Conservation (phyloP, 92 coral and sea anemone genomes). For the Siderastrea siderea region DNA sequence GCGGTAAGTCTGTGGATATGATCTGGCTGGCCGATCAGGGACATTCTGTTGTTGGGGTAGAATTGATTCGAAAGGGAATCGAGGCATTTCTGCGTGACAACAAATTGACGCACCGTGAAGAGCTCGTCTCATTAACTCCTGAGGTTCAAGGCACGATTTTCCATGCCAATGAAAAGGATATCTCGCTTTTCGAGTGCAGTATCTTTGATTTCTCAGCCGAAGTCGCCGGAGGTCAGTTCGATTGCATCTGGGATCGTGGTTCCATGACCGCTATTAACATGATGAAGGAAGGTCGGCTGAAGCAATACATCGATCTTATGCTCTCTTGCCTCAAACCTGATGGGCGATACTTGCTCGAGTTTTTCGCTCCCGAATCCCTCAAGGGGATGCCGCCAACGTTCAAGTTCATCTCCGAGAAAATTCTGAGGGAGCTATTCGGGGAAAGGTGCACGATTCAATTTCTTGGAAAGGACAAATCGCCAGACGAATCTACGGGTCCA, state of each 20-base stretch:
- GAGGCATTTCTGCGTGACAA: constrained; percentile 32
- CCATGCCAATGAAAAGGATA: constrained; percentile 41
- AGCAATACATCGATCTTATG: constrained; percentile 25
- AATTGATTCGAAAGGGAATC: no score
- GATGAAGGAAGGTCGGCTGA: constrained; percentile 28
- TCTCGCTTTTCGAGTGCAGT: constrained; percentile 39
- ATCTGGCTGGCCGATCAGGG: no score
- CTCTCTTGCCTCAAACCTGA: constrained; percentile 13
- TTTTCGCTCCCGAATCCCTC: constrained; percentile 21
- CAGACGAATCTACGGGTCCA: background rate
- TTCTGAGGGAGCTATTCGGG: background rate
- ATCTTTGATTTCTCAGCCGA: constrained; percentile 40
- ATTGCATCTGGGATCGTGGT: constrained; percentile 52
- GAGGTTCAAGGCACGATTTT: constrained; percentile 7
- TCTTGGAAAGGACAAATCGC: constrained; percentile 3
- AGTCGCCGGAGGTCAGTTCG: constrained; percentile 44
- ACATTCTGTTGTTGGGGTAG: no score
- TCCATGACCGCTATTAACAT: constrained; percentile 42
- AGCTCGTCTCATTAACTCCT: background rate
- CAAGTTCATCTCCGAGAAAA: constrained; percentile 16
- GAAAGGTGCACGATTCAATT: constrained; percentile 15
- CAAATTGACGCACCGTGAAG: background rate
- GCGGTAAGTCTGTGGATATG: no score
- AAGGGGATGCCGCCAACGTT: constrained; percentile 1
- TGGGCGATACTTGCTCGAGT: constrained; percentile 21